Conservation (phyloP, 1,140 invertebrate genomes). For the Pemphigus obesinymphae region DNA sequence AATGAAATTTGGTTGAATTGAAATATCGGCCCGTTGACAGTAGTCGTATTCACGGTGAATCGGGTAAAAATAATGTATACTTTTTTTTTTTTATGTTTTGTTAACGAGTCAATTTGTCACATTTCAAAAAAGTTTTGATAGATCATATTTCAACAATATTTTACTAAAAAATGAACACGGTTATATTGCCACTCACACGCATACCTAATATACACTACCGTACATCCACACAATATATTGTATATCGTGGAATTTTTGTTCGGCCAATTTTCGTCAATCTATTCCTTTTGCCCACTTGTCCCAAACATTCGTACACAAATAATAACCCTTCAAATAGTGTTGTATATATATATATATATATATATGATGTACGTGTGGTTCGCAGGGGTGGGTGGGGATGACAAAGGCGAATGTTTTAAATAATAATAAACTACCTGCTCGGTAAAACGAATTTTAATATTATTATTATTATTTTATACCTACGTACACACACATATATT, state of each 20-base stretch:
- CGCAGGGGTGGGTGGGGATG: not conserved
- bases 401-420: not conserved
- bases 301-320: not conserved
- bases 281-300: not conserved
- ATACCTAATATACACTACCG: not conserved
- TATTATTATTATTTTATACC: not conserved
- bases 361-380: not conserved
- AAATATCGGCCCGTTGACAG: not conserved
- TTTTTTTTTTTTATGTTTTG: not conserved
- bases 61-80: not conserved
- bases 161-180: not conserved
- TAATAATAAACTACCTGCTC: not conserved
- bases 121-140: not conserved
- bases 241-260: not conserved
- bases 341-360: no score
- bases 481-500: not conserved
- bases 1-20: not conserved
- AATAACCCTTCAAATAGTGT: not conserved
- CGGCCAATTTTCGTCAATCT: not conserved
- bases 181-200: no score
- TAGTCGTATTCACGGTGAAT: not conserved
- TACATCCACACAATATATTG: not conserved
- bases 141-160: not conserved
- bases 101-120: not conserved
- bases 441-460: constrained; percentile 5